phyloP scores from a whole-genome alignment of 2,797 vertebrate species.

The Muscicapa comitata region DNA sequence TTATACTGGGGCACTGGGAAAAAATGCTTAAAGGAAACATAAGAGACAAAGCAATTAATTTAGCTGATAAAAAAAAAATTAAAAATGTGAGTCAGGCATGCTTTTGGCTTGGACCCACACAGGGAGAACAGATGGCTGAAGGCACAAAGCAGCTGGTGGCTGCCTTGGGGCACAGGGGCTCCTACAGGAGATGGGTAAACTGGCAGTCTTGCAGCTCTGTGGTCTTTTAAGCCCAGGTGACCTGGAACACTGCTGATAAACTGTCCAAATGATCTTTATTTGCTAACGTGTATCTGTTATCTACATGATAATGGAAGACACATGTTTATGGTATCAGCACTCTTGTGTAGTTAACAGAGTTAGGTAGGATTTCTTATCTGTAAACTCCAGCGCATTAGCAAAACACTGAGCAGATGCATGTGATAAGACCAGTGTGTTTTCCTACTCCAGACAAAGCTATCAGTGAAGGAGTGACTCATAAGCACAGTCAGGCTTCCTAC shows the following conservation, averaged over 20 bases:
- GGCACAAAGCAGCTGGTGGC: conserved; percentile 22
- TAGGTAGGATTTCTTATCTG: conserved; percentile 12
- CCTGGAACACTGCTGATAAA: background rate
- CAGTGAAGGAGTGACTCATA: background rate
- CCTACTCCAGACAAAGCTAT: background rate
- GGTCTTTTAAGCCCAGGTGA: background rate
- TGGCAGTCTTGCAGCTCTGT: background rate
- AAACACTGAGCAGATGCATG: background rate
- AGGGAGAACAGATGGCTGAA: conserved; percentile 37
- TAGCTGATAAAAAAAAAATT: background rate
- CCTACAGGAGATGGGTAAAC: background rate
- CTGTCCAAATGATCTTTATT: background rate
- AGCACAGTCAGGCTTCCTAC: background rate
- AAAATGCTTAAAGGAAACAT: background rate
- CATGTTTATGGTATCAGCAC: background rate
- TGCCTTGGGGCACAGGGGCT: background rate
- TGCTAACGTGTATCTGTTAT: background rate
- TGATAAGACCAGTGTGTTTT: background rate
- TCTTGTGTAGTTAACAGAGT: background rate
- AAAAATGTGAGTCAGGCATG: background rate
- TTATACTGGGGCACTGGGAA: background rate
- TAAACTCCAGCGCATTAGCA: background rate
- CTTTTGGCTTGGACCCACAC: background rate
- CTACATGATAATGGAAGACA: background rate
- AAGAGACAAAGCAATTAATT: background rate